A percentile compares a stretch with the other conserved stretches of the same genome.
Conservation (phyloP, 2,113 vertebrate species). For the Zosterops lateralis region DNA sequence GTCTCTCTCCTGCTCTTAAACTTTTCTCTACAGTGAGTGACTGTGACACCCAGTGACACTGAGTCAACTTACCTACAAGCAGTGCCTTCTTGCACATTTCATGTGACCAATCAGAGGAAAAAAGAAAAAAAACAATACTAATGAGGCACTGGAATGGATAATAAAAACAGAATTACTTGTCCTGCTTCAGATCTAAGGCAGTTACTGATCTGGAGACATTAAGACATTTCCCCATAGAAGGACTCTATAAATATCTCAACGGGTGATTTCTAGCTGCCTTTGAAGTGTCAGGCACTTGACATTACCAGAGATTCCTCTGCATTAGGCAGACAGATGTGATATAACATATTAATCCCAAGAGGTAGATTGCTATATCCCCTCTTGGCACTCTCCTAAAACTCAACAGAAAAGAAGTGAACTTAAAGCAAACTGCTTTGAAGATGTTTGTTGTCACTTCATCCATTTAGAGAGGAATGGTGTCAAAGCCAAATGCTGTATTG, state of each 20-base stretch:
- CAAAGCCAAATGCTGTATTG: background rate
- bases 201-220: constrained; percentile 12
- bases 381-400: constrained; percentile 10
- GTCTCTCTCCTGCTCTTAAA: background rate
- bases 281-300: constrained; percentile 48
- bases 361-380: background rate
- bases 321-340: constrained; percentile 50
- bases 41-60: background rate
- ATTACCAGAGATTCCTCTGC: constrained; percentile 17
- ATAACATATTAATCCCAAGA: constrained; percentile 30
- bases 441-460: background rate
- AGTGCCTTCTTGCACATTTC: background rate
- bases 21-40: background rate
- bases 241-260: constrained; percentile 32
- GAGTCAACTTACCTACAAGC: background rate
- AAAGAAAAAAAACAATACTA: background rate
- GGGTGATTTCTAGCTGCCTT: constrained; percentile 40
- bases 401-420: background rate
- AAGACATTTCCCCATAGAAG: background rate
- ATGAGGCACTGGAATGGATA: background rate
- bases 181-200: constrained; percentile 27
- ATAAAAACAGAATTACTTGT: background rate
- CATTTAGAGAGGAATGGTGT: background rate
- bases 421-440: constrained; percentile 8
- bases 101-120: background rate